These are phyloP conservation scores for Tortricodes alternella DNA, from an alignment of 2,888 invertebrate species.

Conservation along the genomic window DNA sequence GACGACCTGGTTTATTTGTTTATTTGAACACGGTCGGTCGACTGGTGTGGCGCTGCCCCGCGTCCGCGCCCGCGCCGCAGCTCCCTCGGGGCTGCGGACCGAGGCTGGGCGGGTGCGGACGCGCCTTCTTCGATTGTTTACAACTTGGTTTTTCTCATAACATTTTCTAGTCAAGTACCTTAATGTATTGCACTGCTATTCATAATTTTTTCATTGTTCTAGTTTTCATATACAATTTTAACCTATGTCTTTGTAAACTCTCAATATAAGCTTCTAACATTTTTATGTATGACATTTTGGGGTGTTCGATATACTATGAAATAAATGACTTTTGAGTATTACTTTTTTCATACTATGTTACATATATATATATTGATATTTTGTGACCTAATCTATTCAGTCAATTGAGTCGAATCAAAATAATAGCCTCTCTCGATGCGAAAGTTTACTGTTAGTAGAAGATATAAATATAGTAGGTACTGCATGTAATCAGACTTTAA, in stretches of 20 bases:
- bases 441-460: constrained; percentile 55
- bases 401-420: constrained; percentile 79
- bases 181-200: constrained; percentile 67
- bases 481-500: constrained; percentile 49
- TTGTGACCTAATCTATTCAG: constrained; percentile 81
- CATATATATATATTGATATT: constrained; percentile 55
- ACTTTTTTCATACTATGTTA: constrained; percentile 57
- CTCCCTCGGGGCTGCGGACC: background rate
- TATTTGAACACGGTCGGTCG: background rate
- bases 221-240: constrained; percentile 42
- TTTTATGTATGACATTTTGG: constrained; percentile 43
- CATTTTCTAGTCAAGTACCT: constrained; percentile 46
- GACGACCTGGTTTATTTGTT: background rate
- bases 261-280: constrained; percentile 40
- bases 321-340: constrained; percentile 65
- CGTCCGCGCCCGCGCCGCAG: background rate
- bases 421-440: constrained; percentile 77
- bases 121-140: constrained; percentile 17
- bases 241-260: constrained; percentile 47
- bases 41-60: background rate
- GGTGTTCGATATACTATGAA: constrained; percentile 46
- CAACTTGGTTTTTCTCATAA: constrained; percentile 10
- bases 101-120: background rate
- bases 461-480: constrained; percentile 39
- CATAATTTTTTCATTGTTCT: constrained; percentile 43